Conservation (phyloP, 2,888 invertebrate species). For the Toxonevra muliebris region DNA sequence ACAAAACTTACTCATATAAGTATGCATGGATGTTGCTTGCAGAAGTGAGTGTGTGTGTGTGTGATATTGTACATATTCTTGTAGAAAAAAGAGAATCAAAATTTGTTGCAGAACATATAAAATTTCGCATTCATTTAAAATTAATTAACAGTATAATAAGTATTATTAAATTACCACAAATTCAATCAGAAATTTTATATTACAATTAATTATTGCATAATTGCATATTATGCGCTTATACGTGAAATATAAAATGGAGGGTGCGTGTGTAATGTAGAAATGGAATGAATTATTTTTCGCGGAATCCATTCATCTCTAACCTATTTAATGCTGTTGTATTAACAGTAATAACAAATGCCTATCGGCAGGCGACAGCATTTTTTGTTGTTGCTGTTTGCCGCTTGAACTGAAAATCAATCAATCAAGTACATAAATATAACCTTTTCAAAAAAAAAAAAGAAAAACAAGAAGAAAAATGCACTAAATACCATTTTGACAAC, state of each 20-base stretch:
- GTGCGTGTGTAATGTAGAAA: background rate
- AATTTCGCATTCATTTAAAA: too few species aligned
- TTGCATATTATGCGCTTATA: background rate
- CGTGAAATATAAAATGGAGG: background rate
- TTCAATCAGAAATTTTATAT: too few species aligned
- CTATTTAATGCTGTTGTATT: background rate
- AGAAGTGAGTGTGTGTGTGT: background rate
- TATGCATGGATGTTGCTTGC: background rate
- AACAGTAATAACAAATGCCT: background rate
- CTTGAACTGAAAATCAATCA: background rate
- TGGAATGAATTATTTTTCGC: background rate
- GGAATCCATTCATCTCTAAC: background rate
- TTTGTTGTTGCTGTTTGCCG: too few species aligned
- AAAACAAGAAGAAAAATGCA: background rate
- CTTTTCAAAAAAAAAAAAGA: background rate
- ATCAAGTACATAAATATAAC: background rate
- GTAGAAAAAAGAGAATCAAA: too few species aligned
- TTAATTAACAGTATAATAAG: too few species aligned
- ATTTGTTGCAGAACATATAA: too few species aligned
- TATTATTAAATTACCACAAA: too few species aligned
- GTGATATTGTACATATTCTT: too few species aligned
- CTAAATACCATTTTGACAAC: slow-evolving; percentile 26
- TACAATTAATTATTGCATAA: too few species aligned
- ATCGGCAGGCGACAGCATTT: background rate
- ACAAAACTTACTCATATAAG: too few species aligned